Conservation (phyloP, 2,888 invertebrate genomes). For the Crossocerus cetratus region DNA sequence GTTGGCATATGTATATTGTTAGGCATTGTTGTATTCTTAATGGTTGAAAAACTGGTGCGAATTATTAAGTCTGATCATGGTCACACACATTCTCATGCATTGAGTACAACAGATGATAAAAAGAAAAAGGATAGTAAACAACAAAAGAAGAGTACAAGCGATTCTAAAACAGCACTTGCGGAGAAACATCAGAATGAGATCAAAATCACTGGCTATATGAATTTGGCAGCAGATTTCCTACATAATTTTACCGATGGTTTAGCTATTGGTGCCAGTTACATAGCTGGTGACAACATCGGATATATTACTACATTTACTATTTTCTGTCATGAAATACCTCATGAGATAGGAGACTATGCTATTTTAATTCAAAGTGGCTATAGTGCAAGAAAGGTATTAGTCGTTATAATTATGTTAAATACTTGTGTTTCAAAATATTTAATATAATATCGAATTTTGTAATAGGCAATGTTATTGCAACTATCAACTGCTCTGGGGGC, state of each 20-base stretch:
- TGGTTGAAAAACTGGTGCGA: slow-evolving; percentile 95
- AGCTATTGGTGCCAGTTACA: slow-evolving; percentile 98
- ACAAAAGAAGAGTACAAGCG: slow-evolving; percentile 59
- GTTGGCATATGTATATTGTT: slow-evolving; percentile 96
- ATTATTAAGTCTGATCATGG: slow-evolving; percentile 91
- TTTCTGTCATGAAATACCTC: slow-evolving; percentile 98
- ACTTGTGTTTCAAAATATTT: background rate
- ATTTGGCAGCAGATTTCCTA: slow-evolving; percentile 97
- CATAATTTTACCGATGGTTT: slow-evolving; percentile 99
- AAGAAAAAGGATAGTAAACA: background rate
- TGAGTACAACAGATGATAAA: slow-evolving; percentile 13
- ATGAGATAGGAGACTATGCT: slow-evolving; percentile 99
- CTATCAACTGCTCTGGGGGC: slow-evolving; percentile 97
- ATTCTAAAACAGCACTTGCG: slow-evolving; percentile 42
- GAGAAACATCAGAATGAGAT: slow-evolving; percentile 79
- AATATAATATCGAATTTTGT: slow-evolving; percentile 10
- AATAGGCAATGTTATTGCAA: slow-evolving; percentile 95
- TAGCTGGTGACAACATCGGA: slow-evolving; percentile 93
- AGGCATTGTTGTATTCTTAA: slow-evolving; percentile 94
- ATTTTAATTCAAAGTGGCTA: slow-evolving; percentile 98
- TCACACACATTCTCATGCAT: slow-evolving; percentile 76
- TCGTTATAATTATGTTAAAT: background rate
- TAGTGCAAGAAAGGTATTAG: slow-evolving; percentile 86
- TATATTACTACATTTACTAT: slow-evolving; percentile 96
- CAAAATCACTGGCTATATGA: slow-evolving; percentile 94